Percentiles rank a stretch among this genome's conserved stretches.
Conservation (phyloP, 2,113 vertebrate species). For the Pteronura brasiliensis region DNA sequence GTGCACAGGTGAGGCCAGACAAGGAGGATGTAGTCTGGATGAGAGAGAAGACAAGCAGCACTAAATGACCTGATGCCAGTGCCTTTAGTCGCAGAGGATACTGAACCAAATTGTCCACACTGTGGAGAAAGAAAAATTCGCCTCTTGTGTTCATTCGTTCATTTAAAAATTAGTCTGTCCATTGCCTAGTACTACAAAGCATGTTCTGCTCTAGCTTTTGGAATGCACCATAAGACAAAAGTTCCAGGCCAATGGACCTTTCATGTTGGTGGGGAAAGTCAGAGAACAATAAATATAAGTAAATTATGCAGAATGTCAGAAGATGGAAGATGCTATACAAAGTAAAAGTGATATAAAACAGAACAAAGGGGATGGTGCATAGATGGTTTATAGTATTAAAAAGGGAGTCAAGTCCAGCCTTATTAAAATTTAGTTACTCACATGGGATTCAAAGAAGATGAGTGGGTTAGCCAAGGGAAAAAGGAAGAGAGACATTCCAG, state of each 20-base stretch:
- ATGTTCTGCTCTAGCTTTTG: neutral
- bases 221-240: neutral
- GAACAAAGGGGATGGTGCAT: neutral
- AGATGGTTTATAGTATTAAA: neutral
- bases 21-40: neutral
- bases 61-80: too few relatives aligned
- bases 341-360: neutral
- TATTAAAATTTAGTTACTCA: neutral
- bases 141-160: neutral
- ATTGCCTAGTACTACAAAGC: neutral
- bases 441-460: neutral
- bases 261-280: neutral
- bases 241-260: neutral
- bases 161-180: neutral
- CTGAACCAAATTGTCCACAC: neutral
- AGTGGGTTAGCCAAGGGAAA: neutral
- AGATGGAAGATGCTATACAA: neutral
- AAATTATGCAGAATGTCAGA: neutral
- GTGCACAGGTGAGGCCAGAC: fast-evolving
- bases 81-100: neutral
- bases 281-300: neutral
- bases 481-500: neutral
- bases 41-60: neutral
- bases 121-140: neutral
- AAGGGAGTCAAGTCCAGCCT: neutral